Evolutionary conservation across 2,797 vertebrate genomes (phyloP), one percentile per base, ranked within the genome.

Genomic region (Schizopygopsis pylzovi): DNA sequence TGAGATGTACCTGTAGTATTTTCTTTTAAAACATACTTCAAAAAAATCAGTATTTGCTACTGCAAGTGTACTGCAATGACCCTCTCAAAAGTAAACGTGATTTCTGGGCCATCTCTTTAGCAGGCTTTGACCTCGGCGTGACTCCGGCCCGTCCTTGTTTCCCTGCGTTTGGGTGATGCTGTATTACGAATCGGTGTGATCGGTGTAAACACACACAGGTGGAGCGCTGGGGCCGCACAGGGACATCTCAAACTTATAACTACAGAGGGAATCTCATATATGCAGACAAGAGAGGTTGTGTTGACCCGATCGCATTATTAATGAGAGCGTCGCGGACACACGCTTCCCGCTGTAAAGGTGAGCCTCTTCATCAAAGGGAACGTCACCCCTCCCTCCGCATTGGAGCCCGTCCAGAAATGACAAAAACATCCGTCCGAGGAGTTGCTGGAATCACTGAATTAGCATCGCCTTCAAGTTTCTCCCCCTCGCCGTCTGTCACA

Each of bases 361-460:
- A 91, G 85, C 54, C 86, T 81, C 90, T 89, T 89, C 86, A 91
- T 90, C 91, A 91, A 91, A 91, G 86, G 73, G 73, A 85, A 79
- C 80, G 33, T 76, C 65, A 65, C 77, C 76, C 81, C 76, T 28
- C 83, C 61, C 63, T 43, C 70, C 81, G 41, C 56, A 45, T 70
- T 90, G 89, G 90, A 88, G 73, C 49, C 25, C 39, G 10, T 86
- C 89, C 89, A 91, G 85, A 85, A 87, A 76, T 77, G 73, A 85
- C 25, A 68, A 63, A 68, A 75, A 59, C 82, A 83, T 72, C 70
- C 71, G 70, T 86, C 70, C 84, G 33, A 84, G 54, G 81, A 83
- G 70, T 83, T 47, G 72, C 41, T 33, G 70, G 81, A 83, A 83
- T 88, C 76, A 84, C 81, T 45, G 81, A 89, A 91, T 91, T 90